Conservation (phyloP, 2,113 vertebrate species). For the Etheostoma spectabile region DNA sequence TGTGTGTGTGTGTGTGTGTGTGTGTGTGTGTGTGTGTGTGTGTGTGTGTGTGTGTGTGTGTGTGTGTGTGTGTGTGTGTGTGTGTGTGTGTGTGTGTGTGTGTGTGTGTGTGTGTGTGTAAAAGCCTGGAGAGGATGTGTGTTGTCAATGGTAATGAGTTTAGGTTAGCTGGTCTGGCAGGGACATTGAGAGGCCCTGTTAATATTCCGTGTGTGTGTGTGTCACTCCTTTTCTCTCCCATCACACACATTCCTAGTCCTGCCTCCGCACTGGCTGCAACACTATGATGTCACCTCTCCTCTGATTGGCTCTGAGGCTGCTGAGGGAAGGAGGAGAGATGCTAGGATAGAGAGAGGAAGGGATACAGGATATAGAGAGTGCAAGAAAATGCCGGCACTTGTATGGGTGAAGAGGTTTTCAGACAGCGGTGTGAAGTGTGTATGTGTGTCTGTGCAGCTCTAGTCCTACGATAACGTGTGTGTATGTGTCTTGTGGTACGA, state of each 20-base stretch:
- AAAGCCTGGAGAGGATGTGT: slow-evolving; percentile 30
- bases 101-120: not conserved
- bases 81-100: not conserved
- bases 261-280: slow-evolving; percentile 89
- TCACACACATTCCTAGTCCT: slow-evolving; percentile 79
- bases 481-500: slow-evolving; percentile 75
- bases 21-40: not conserved
- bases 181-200: slow-evolving; percentile 67
- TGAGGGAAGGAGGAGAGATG: slow-evolving; percentile 89
- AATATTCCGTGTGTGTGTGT: slow-evolving; percentile 78
- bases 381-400: slow-evolving; percentile 82
- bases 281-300: slow-evolving; percentile 94
- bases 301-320: slow-evolving; percentile 90
- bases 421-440: slow-evolving; percentile 35
- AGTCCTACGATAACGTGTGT: slow-evolving; percentile 53
- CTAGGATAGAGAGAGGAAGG: slow-evolving; percentile 79
- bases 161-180: slow-evolving; percentile 65
- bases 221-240: slow-evolving; percentile 41
- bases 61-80: not conserved
- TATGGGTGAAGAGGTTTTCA: slow-evolving; percentile 69
- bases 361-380: slow-evolving; percentile 48
- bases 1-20: not conserved
- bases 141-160: slow-evolving; percentile 62
- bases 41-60: not conserved
- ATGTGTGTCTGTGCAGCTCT: slow-evolving; percentile 27